Conservation (phyloP, 2,888 invertebrate genomes). For the Heliconius charithonia region DNA sequence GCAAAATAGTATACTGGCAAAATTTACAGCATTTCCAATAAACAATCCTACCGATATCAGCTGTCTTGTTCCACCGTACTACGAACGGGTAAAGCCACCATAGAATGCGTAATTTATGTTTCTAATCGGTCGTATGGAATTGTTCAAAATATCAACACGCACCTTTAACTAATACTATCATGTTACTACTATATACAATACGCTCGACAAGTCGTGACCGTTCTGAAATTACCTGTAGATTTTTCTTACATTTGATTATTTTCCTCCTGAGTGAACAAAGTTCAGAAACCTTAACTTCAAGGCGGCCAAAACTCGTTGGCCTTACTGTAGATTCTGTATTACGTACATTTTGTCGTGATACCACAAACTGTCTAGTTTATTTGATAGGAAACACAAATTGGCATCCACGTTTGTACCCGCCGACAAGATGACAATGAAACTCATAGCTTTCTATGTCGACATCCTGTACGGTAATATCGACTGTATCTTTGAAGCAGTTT, state of each 20-base stretch:
- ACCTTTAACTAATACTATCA: constrained; percentile 32
- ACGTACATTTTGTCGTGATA: constrained; percentile 35
- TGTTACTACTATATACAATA: constrained; percentile 28
- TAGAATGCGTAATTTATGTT: constrained; percentile 42
- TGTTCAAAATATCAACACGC: constrained; percentile 49
- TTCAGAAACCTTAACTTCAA: too few relatives aligned
- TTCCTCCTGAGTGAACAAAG: too few relatives aligned
- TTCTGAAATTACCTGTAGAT: background rate
- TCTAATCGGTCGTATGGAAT: constrained; percentile 47
- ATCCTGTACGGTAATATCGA: constrained; percentile 15
- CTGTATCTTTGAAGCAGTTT: background rate
- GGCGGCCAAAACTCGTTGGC: background rate
- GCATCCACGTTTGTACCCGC: constrained; percentile 23
- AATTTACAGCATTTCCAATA: constrained; percentile 32
- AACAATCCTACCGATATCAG: constrained; percentile 31
- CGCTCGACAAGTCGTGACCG: background rate
- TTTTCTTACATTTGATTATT: background rate
- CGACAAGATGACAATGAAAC: constrained; percentile 26
- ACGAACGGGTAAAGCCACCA: constrained; percentile 35
- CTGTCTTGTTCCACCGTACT: constrained; percentile 24
- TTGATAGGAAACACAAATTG: constrained; percentile 25
- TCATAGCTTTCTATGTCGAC: constrained; percentile 24
- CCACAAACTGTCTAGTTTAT: constrained; percentile 33
- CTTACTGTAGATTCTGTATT: constrained; percentile 22
- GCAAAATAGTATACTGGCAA: background rate